phyloP scores from a whole-genome alignment of 1,140 invertebrate genomes.

The Wiebesia pumilae region DNA sequence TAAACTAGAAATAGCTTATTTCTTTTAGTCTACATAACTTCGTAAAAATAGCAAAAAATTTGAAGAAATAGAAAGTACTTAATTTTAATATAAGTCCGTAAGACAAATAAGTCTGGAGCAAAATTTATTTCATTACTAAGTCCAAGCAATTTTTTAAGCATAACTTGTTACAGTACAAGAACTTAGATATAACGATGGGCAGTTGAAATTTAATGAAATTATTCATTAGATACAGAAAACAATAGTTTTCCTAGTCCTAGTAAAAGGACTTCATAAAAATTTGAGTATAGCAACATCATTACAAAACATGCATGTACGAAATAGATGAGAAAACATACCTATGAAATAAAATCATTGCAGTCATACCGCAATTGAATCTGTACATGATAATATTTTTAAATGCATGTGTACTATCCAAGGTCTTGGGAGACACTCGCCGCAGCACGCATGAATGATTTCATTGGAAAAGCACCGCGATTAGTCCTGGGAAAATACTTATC shows the following conservation, averaged over 20 bases:
- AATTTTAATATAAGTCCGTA: no score
- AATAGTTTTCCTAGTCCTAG: neutral
- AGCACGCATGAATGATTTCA: neutral
- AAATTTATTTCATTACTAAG: no score
- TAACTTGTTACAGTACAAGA: no score
- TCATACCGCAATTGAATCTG: neutral
- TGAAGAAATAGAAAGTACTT: no score
- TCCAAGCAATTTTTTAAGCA: no score
- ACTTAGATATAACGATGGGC: neutral
- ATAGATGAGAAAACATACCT: neutral
- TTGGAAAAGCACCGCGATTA: neutral
- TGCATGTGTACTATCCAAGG: neutral
- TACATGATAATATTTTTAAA: slow-evolving; percentile 1
- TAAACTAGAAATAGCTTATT: no score
- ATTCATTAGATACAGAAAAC: neutral
- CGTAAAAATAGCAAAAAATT: no score
- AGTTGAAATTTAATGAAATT: neutral
- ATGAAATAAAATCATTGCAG: neutral
- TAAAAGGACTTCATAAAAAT: neutral
- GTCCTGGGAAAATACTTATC: neutral
- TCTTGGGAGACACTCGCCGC: neutral
- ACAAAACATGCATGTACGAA: neutral
- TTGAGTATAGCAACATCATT: neutral
- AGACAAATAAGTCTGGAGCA: no score
- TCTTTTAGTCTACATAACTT: no score